Percentiles rank a stretch among this genome's conserved stretches.
Conservation (phyloP, 2,888 invertebrate species). For the Dinocampus coccinellae region DNA sequence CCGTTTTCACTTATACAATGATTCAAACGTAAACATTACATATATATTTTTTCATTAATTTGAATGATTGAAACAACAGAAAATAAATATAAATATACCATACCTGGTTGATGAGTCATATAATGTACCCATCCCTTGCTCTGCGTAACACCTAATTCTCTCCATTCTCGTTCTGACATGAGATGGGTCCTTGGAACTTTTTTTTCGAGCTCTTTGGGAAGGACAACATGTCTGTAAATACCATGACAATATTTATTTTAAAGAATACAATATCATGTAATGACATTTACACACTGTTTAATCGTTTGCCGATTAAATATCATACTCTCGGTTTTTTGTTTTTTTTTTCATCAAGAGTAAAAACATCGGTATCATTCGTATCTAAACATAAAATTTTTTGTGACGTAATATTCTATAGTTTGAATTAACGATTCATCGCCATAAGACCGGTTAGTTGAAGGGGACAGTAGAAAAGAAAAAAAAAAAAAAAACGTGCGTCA, state of each 20-base stretch:
- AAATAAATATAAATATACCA: background rate
- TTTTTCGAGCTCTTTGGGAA: conserved; percentile 93
- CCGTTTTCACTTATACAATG: too few species aligned
- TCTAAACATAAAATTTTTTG: background rate
- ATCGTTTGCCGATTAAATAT: background rate
- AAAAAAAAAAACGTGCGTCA: conserved; percentile 25
- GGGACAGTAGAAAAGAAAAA: background rate
- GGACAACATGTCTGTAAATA: conserved; percentile 86
- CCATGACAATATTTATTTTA: too few species aligned
- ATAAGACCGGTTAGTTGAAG: conserved; percentile 6
- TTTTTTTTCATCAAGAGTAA: background rate
- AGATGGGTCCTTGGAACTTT: conserved; percentile 92
- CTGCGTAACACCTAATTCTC: conserved; percentile 94
- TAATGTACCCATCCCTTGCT: conserved; percentile 98
- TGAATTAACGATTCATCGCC: conserved; percentile 1
- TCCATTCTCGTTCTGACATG: conserved; percentile 95
- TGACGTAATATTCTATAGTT: background rate
- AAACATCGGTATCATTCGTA: background rate
- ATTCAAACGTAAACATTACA: too few species aligned
- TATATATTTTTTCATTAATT: background rate
- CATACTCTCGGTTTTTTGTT: background rate
- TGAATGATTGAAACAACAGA: background rate
- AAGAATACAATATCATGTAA: background rate
- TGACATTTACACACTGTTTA: background rate
- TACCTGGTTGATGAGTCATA: conserved; percentile 95